phyloP scores from a whole-genome alignment of 2,888 invertebrate species.

The Dryobotodes eremita region DNA sequence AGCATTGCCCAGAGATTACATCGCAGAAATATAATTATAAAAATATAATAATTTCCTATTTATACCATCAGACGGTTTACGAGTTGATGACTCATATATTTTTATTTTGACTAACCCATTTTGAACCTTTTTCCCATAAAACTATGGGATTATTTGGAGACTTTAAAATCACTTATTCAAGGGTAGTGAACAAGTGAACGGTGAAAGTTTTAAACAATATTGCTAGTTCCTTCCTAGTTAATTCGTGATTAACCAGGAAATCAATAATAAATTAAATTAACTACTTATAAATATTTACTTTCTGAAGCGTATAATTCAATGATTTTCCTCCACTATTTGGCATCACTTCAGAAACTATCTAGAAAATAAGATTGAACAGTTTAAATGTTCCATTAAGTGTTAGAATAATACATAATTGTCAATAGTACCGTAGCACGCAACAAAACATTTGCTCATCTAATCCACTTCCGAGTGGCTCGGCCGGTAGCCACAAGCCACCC shows the following conservation, averaged over 20 bases:
- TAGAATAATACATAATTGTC: constrained; percentile 55
- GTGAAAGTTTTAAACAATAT: background rate
- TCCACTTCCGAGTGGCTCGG: constrained; percentile 75
- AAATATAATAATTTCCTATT: constrained; percentile 47
- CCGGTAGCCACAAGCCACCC: constrained; percentile 63
- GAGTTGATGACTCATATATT: constrained; percentile 30
- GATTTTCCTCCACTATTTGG: constrained; percentile 41
- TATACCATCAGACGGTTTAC: background rate
- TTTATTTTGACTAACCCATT: constrained; percentile 4
- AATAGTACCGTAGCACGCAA: constrained; percentile 66
- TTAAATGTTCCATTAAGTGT: constrained; percentile 39
- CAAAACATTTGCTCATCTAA: constrained; percentile 67
- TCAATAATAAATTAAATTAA: constrained; percentile 28
- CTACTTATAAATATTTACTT: constrained; percentile 43
- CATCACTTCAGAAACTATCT: constrained; percentile 48
- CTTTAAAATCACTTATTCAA: background rate
- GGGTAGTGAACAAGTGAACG: background rate
- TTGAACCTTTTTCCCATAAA: background rate
- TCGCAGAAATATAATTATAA: constrained; percentile 34
- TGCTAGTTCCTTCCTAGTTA: background rate
- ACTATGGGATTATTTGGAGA: background rate
- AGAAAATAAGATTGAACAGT: constrained; percentile 35
- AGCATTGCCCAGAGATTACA: constrained; percentile 1
- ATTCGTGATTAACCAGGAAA: constrained; percentile 1
- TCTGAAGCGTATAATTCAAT: constrained; percentile 15